Evolutionary conservation across 37 sponge, comb jelly and placozoan genomes (phyloP).

Genomic region (Haliclona indistincta): DNA sequence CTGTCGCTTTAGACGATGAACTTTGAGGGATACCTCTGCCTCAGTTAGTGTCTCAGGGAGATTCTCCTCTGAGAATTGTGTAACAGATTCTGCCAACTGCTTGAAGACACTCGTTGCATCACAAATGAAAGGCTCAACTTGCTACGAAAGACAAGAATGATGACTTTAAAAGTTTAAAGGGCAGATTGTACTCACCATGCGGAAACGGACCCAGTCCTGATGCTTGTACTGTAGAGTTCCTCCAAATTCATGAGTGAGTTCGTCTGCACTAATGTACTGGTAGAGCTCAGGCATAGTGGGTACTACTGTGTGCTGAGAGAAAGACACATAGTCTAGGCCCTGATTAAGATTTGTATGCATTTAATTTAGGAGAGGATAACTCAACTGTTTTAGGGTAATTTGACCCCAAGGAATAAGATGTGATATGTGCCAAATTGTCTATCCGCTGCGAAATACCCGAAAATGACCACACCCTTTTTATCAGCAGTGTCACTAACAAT

Average conservation of each 20-base stretch:
- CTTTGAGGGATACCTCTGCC: constrained; percentile 32
- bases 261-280: constrained; percentile 23
- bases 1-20: constrained; percentile 30
- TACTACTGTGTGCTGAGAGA: neutral
- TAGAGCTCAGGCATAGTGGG: constrained; percentile 9
- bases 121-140: constrained; percentile 86
- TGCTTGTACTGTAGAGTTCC: constrained; percentile 68
- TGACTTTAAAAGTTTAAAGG: no score
- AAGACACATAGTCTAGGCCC: no score
- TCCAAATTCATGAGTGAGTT: constrained; percentile 69
- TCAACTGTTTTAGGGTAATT: no score
- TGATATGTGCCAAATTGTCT: no score
- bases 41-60: constrained; percentile 29
- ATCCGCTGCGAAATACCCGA: no score
- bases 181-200: constrained; percentile 90
- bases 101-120: constrained; percentile 73
- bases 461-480: no score
- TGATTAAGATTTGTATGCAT: no score
- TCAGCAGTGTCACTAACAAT: no score
- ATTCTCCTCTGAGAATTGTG: constrained; percentile 27
- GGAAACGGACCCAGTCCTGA: constrained; percentile 81
- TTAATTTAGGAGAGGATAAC: no score
- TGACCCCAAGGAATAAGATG: no score
- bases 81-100: constrained; percentile 53
- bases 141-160: no score